Percentiles rank a stretch among this genome's conserved stretches.
phyloP scores from a whole-genome alignment of 2,888 invertebrate species.

The Heliconius aoede region DNA sequence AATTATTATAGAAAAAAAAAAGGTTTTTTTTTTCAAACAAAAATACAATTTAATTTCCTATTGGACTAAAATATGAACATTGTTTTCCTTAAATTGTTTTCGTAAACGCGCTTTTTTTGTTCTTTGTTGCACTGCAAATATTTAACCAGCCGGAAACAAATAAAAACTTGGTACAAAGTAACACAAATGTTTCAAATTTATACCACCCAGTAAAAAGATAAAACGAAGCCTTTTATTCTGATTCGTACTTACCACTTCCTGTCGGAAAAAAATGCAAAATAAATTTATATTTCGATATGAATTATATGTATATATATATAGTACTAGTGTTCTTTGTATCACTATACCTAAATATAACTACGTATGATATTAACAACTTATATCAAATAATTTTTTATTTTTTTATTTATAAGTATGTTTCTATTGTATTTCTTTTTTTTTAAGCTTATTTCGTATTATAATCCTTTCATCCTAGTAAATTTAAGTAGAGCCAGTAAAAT shows the following conservation, averaged over 20 bases:
- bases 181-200: slow-evolving; percentile 28
- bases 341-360: too few relatives aligned
- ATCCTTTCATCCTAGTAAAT: too few relatives aligned
- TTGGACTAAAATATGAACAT: slow-evolving; percentile 20
- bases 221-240: slow-evolving; percentile 10
- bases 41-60: slow-evolving; percentile 16
- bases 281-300: neutral
- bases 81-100: slow-evolving; percentile 29
- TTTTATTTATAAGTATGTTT: too few relatives aligned
- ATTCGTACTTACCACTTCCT: slow-evolving; percentile 2
- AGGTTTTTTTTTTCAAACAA: neutral
- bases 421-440: too few relatives aligned
- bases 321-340: too few relatives aligned
- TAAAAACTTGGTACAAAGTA: slow-evolving; percentile 30
- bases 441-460: too few relatives aligned
- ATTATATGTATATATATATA: too few relatives aligned
- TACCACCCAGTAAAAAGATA: slow-evolving; percentile 22
- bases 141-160: slow-evolving; percentile 26
- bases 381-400: too few relatives aligned
- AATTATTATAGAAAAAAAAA: neutral
- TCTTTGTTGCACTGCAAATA: slow-evolving; percentile 32
- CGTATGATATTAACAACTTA: too few relatives aligned
- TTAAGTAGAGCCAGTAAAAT: too few relatives aligned
- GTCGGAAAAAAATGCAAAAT: neutral
- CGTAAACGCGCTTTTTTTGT: slow-evolving; percentile 28